Evolutionary conservation across 92 coral and sea anemone genomes (phyloP).

Genomic region (Porites rus): DNA sequence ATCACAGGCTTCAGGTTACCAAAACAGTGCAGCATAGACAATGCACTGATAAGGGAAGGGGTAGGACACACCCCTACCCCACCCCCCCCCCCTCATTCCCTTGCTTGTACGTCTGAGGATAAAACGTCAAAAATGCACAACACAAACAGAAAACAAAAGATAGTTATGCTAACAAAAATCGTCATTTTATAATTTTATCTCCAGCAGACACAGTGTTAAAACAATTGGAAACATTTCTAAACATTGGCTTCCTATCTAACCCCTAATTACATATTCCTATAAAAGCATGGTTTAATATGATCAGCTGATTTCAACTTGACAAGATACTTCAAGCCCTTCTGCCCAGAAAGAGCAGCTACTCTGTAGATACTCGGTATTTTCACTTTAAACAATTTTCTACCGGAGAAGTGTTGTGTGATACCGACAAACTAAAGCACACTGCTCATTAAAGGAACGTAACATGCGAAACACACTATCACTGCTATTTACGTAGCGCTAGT

Average conservation of each 20-base stretch:
- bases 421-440: not conserved
- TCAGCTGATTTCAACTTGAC: conserved; percentile 3
- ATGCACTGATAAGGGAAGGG: too few species aligned
- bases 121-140: too few species aligned
- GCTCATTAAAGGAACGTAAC: not conserved
- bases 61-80: too few species aligned
- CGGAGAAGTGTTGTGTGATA: not conserved
- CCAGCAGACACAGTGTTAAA: not conserved
- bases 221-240: not conserved
- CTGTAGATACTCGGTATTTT: too few species aligned
- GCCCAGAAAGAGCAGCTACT: not conserved
- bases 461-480: not conserved
- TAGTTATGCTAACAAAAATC: too few species aligned
- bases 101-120: too few species aligned
- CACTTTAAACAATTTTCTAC: too few species aligned
- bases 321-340: not conserved
- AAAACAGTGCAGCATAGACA: too few species aligned
- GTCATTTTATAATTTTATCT: too few species aligned
- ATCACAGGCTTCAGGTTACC: too few species aligned
- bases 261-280: not conserved
- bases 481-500: not conserved
- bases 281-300: conserved; percentile 24
- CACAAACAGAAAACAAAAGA: too few species aligned
- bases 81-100: too few species aligned
- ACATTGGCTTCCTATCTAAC: not conserved